These are phyloP conservation scores for Pantelozetes paolii DNA, from an alignment of 2,888 invertebrate species.

Conservation along the genomic window DNA sequence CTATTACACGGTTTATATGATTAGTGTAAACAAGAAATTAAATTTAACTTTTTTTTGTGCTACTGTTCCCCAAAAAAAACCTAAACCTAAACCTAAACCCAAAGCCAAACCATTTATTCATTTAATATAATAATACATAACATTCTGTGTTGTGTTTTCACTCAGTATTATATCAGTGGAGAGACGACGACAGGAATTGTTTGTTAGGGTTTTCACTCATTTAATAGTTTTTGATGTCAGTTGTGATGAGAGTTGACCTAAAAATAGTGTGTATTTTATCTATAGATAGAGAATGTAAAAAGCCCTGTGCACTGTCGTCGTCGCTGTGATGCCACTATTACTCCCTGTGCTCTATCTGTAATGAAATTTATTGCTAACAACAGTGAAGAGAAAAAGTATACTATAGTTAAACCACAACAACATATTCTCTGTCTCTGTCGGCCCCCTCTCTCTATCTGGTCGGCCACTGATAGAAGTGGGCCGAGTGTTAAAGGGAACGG, in stretches of 20 bases:
- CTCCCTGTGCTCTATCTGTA: neutral
- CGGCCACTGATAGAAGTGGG: neutral
- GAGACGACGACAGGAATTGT: neutral
- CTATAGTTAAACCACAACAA: neutral
- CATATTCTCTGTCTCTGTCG: neutral
- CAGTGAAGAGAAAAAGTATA: neutral
- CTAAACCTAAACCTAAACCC: too few species aligned
- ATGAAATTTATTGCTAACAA: constrained; percentile 4
- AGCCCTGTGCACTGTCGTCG: neutral
- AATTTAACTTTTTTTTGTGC: constrained; percentile 2
- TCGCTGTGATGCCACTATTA: neutral
- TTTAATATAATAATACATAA: too few species aligned
- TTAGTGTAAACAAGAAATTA: constrained; percentile 27
- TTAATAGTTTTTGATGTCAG: neutral
- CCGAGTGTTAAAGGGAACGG: neutral
- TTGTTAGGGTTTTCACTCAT: neutral
- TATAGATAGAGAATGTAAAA: neutral
- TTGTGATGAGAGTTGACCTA: neutral
- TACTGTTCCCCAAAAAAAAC: too few species aligned
- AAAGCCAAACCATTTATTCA: neutral
- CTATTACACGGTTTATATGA: neutral
- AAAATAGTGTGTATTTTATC: neutral
- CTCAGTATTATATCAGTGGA: too few species aligned
- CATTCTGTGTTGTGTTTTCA: too few species aligned
- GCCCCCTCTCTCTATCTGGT: neutral